Conservation (phyloP, 2,113 vertebrate genomes). For the Melospiza melodia region DNA sequence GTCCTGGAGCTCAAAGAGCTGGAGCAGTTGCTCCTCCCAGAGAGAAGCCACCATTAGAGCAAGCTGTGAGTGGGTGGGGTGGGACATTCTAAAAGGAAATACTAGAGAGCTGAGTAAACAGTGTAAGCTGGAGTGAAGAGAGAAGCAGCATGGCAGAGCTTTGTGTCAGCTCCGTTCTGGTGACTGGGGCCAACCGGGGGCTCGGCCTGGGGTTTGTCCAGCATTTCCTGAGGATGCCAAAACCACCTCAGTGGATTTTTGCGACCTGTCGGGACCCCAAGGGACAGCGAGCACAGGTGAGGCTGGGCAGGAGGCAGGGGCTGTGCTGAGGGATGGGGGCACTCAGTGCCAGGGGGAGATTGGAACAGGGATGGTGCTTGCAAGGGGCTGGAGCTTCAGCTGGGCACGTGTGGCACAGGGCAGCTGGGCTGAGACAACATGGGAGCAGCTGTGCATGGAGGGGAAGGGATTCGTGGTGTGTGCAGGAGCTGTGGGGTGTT, state of each 20-base stretch:
- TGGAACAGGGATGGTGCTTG: background rate
- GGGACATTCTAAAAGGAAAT: background rate
- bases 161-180: background rate
- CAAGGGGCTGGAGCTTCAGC: background rate
- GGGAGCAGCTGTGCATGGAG: too few relatives aligned
- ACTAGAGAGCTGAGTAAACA: background rate
- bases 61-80: background rate
- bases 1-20: background rate
- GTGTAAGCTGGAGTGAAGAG: fast-evolving
- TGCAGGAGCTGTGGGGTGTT: background rate
- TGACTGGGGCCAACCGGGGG: slow-evolving; percentile 57
- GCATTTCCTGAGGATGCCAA: background rate
- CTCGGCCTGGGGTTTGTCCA: slow-evolving; percentile 36
- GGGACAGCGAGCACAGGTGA: slow-evolving; percentile 37
- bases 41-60: background rate
- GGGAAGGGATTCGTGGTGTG: fast-evolving
- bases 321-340: background rate
- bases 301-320: background rate
- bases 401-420: fast-evolving
- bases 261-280: slow-evolving; percentile 39
- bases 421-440: too few relatives aligned
- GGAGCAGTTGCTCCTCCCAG: background rate
- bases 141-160: background rate
- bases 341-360: fast-evolving
- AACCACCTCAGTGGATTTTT: slow-evolving; percentile 33